Base-by-base conservation (phyloP, 1,140 invertebrate genomes). In the Asbolus verrucosus region DNA sequence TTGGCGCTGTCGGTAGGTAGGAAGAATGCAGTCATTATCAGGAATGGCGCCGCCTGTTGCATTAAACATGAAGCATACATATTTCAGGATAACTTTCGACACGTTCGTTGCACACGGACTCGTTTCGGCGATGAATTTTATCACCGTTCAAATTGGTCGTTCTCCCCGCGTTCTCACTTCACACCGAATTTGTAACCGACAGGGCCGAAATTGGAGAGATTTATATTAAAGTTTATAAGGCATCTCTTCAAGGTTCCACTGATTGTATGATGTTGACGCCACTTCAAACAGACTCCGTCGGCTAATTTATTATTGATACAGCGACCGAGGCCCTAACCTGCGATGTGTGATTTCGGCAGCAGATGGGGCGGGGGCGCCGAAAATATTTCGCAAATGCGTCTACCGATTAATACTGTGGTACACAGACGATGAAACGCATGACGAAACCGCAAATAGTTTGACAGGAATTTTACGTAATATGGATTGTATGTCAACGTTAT, bases 1-100 rank as follows among this genome's bases (percentile, higher is more conserved):
- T 75, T 71, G 59, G 67, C 50, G 14, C 67, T 63, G 46, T 31
- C 30, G 50, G 65, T 62, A 39, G 63, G 66, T 71, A 18, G 71
- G 67, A 73, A 75, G 74, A 75, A 75, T 75, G 74, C 71, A 73
- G 74, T 71, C 71, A 75, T 75, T 75, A 75, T 75, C 72, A 68
- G 67, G 50, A 70, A 75, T 73, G 74, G 69, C 72, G 60, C 30
- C 36, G 19, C 39, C 71, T 70, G 65, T 65, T 70, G 69, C 62
- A 70, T 70, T 70, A 70, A 70, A 70, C 69, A 70, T 70, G 69
- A 70, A 65, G 19, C 24, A 30, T 66, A 59, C 63, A 70, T 70
- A 70, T 70, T 70, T 70, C 63, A 65, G 61, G 62, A 54, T 65
- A 65, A 54, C 38, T 62, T 65, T 65, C 46, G 31, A 63, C 69